Conservation (phyloP, 2,888 invertebrate species). For the Acanthosoma haemorrhoidale region DNA sequence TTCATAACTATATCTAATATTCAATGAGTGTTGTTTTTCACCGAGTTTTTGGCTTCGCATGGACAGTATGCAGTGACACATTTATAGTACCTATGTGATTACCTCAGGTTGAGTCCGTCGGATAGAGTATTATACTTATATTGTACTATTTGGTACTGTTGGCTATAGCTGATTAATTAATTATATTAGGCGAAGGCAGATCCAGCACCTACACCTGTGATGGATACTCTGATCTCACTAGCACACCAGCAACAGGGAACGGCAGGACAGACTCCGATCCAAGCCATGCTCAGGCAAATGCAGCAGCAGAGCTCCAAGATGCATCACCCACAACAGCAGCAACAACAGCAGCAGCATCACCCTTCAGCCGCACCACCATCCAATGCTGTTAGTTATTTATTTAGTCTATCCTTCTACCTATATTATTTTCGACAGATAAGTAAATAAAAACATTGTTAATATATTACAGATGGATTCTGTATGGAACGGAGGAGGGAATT, state of each 20-base stretch:
- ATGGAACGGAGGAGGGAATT: conserved; percentile 41
- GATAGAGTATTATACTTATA: no score
- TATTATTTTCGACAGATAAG: background rate
- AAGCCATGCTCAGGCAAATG: conserved; percentile 39
- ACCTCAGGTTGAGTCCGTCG: no score
- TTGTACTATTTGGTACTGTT: no score
- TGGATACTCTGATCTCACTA: conserved; percentile 34
- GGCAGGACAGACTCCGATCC: conserved; percentile 32
- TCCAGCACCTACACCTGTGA: conserved; percentile 39
- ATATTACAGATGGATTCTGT: conserved; percentile 42
- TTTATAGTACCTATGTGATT: no score
- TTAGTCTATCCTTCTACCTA: background rate
- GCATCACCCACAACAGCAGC: conserved; percentile 25
- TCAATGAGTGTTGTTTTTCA: no score
- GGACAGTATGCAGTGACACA: no score
- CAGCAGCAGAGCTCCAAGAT: conserved; percentile 31
- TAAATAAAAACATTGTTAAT: background rate
- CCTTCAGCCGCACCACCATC: background rate
- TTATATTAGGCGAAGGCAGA: conserved; percentile 11
- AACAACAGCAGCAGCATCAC: background rate
- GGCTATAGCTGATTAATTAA: no score
- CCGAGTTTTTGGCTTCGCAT: no score
- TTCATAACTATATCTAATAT: no score
- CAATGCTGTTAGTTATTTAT: background rate
- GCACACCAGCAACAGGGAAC: conserved; percentile 29